Percentiles rank a stretch among this genome's conserved stretches.
Conservation (phyloP, 37 sponge, comb jelly and placozoan species). For the Crambe crambe region DNA sequence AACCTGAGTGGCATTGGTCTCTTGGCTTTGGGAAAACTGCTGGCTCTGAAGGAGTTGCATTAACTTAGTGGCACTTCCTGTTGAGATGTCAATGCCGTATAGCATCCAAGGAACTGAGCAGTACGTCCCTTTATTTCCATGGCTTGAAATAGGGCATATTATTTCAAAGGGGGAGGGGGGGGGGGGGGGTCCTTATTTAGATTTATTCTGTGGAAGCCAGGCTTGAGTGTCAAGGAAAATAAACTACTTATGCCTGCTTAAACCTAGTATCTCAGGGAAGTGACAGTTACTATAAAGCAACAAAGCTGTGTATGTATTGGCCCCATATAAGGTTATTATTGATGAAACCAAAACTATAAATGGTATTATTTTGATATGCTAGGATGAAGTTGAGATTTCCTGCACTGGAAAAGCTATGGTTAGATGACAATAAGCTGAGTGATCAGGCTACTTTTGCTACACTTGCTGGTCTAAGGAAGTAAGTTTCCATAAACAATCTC, state of each 20-base stretch:
- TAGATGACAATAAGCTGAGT: constrained; percentile 79
- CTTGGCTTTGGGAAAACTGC: constrained; percentile 65
- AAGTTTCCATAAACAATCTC: not conserved
- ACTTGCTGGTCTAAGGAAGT: constrained; percentile 88
- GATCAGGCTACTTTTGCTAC: constrained; percentile 79
- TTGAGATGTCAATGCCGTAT: constrained; percentile 64
- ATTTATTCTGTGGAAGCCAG: too few relatives aligned
- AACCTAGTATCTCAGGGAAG: too few relatives aligned
- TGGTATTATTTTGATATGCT: not conserved
- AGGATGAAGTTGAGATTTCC: constrained; percentile 52
- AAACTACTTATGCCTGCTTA: too few relatives aligned
- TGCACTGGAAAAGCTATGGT: constrained; percentile 75
- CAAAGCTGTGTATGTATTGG: too few relatives aligned
- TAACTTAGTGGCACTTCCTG: constrained; percentile 61
- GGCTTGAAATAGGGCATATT: not conserved
- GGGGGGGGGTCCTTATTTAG: too few relatives aligned
- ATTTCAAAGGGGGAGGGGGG: not conserved
- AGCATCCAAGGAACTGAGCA: not conserved
- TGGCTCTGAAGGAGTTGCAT: constrained; percentile 72
- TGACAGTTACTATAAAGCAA: too few relatives aligned
- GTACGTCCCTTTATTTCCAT: not conserved
- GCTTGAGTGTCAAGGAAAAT: too few relatives aligned
- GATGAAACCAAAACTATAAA: too few relatives aligned
- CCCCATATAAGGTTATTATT: too few relatives aligned
- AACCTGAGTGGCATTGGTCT: constrained; percentile 45